Conservation (phyloP, 2,113 vertebrate genomes). For the Syngnathoides biaculeatus region DNA sequence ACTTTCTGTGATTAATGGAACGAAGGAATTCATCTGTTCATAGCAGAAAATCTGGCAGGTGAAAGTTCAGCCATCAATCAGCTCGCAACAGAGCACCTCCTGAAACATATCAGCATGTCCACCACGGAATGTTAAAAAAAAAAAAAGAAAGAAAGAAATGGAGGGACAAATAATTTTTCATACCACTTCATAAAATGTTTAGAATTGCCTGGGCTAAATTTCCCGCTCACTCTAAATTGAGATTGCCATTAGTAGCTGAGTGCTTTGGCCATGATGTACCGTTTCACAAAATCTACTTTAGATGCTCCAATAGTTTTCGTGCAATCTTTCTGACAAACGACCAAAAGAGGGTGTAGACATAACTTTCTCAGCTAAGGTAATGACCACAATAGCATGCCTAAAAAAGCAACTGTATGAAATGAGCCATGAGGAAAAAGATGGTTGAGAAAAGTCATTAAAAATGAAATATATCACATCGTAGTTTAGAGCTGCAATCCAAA, state of each 20-base stretch:
- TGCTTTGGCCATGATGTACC: background rate
- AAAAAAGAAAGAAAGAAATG: too few relatives aligned
- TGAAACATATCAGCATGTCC: too few relatives aligned
- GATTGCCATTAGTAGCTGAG: background rate
- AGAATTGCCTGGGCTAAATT: background rate
- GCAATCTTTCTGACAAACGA: slow-evolving; percentile 6
- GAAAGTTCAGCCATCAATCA: too few relatives aligned
- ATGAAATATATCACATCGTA: background rate
- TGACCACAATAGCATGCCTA: background rate
- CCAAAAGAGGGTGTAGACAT: background rate
- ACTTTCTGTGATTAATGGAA: too few relatives aligned
- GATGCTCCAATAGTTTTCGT: background rate
- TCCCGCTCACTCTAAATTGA: background rate
- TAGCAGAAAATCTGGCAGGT: too few relatives aligned
- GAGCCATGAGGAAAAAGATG: background rate
- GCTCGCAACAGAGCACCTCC: too few relatives aligned
- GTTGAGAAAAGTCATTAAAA: background rate
- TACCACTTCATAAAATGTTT: too few relatives aligned
- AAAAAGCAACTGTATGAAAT: background rate
- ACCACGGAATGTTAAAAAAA: too few relatives aligned
- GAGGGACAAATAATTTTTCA: too few relatives aligned
- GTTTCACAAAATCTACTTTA: background rate
- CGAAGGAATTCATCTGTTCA: too few relatives aligned
- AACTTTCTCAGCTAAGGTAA: background rate
- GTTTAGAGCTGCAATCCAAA: slow-evolving; percentile 11